phyloP scores from a whole-genome alignment of 23 tunicate species.

The Styela clava region DNA sequence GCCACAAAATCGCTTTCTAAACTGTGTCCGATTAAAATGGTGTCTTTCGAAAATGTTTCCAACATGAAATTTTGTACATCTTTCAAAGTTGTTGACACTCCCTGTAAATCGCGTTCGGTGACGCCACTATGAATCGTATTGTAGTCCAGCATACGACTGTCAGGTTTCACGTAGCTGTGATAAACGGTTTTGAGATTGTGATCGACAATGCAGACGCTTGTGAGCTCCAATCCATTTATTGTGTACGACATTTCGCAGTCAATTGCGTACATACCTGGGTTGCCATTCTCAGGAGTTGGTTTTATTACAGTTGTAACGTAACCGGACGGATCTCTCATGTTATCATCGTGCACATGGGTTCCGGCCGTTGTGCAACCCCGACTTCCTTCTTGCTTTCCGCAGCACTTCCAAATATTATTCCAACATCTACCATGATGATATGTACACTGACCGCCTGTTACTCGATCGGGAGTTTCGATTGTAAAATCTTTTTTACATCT shows the following conservation, averaged over 20 bases:
- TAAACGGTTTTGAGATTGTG: slow-evolving; percentile 40
- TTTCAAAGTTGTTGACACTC: neutral
- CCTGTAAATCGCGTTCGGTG: neutral
- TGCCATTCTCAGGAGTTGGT: slow-evolving; percentile 23
- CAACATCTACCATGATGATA: neutral
- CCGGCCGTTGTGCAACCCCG: slow-evolving; percentile 53
- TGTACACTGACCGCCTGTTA: neutral
- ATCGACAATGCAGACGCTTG: slow-evolving; percentile 70
- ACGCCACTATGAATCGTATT: slow-evolving; percentile 50
- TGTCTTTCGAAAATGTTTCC: neutral
- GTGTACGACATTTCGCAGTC: slow-evolving; percentile 92
- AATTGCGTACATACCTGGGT: slow-evolving; percentile 55
- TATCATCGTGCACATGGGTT: slow-evolving; percentile 78
- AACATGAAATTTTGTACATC: slow-evolving; percentile 18
- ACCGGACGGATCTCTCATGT: slow-evolving; percentile 31
- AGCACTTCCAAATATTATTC: slow-evolving; percentile 58
- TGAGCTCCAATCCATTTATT: slow-evolving; percentile 66
- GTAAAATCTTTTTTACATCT: neutral
- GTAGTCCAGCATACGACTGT: slow-evolving; percentile 61
- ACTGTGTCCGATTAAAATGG: slow-evolving; percentile 18
- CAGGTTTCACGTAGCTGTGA: slow-evolving; percentile 51
- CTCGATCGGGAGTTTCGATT: neutral
- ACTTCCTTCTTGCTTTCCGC: slow-evolving; percentile 43
- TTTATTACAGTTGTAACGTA: slow-evolving; percentile 52
- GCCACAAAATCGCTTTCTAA: slow-evolving; percentile 14